Percentiles rank a stretch among this genome's conserved stretches.
Conservation (phyloP, 2,113 vertebrate genomes). For the Caloenas nicobarica region DNA sequence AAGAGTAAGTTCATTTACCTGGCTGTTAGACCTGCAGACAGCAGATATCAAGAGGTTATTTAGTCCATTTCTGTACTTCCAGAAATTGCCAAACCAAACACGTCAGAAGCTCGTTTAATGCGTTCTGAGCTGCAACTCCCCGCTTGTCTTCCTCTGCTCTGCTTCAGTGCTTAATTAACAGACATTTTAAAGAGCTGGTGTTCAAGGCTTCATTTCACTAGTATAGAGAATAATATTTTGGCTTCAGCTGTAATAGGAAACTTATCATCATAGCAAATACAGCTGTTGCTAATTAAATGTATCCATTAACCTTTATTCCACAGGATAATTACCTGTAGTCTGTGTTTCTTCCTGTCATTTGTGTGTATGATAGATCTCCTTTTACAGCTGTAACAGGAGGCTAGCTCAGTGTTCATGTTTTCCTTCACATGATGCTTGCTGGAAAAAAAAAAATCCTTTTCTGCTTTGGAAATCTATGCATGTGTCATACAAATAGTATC, state of each 20-base stretch:
- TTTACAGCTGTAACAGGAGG: not conserved
- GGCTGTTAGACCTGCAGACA: not conserved
- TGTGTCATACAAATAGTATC: not conserved
- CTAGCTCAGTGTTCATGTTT: not conserved
- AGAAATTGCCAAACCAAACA: not conserved
- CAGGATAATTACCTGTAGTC: not conserved
- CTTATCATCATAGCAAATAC: not conserved
- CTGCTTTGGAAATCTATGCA: not conserved
- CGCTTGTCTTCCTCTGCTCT: not conserved
- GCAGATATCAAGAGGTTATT: not conserved
- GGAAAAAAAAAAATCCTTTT: not conserved
- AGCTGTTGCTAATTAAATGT: constrained; percentile 13
- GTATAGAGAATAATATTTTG: not conserved
- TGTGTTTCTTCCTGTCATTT: not conserved
- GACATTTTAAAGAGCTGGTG: not conserved
- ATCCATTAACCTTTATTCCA: not conserved
- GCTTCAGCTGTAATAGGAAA: not conserved
- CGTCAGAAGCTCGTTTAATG: not conserved
- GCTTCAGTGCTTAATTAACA: not conserved
- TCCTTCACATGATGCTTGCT: not conserved
- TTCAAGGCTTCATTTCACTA: not conserved
- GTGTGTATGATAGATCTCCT: not conserved
- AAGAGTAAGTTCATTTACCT: not conserved
- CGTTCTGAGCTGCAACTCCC: not conserved
- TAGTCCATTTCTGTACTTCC: not conserved